Percentiles rank a stretch among this genome's conserved stretches.
Evolutionary conservation across 2,113 vertebrate species (phyloP).

Genomic region (Chrysemys picta): DNA sequence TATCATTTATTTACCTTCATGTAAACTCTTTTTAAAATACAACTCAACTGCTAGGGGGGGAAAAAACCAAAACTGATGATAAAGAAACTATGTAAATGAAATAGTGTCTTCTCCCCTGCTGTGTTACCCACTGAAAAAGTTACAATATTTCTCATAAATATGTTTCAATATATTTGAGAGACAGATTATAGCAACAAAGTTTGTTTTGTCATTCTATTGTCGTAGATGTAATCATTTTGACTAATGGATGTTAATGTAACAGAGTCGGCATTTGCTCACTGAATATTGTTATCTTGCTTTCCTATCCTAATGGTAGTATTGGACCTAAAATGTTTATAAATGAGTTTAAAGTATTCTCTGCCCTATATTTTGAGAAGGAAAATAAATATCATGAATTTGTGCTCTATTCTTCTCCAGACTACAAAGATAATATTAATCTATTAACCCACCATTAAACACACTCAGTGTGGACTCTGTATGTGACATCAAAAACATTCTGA

Average conservation of each 20-base stretch:
- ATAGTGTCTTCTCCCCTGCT: neutral
- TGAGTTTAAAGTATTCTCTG: neutral
- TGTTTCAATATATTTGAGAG: neutral
- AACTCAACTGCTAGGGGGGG: neutral
- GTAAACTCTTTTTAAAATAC: neutral
- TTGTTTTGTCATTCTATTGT: neutral
- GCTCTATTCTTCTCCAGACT: fast-evolving
- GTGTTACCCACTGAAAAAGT: neutral
- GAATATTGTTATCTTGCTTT: neutral
- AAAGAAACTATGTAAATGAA: neutral
- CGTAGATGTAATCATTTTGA: neutral
- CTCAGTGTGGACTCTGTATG: neutral
- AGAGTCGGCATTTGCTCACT: neutral
- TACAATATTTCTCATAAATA: neutral
- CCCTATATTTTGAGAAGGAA: neutral
- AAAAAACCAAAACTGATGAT: neutral
- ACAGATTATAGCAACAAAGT: too few species aligned
- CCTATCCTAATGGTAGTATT: neutral
- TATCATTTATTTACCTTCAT: neutral
- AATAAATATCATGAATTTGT: neutral
- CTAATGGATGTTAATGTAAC: neutral
- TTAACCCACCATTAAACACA: neutral
- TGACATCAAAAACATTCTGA: neutral
- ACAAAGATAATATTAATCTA: neutral
- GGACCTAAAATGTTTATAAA: neutral